These are phyloP conservation scores for Grapholita molesta DNA, from an alignment of 1,140 invertebrate species.

Conservation along the genomic window DNA sequence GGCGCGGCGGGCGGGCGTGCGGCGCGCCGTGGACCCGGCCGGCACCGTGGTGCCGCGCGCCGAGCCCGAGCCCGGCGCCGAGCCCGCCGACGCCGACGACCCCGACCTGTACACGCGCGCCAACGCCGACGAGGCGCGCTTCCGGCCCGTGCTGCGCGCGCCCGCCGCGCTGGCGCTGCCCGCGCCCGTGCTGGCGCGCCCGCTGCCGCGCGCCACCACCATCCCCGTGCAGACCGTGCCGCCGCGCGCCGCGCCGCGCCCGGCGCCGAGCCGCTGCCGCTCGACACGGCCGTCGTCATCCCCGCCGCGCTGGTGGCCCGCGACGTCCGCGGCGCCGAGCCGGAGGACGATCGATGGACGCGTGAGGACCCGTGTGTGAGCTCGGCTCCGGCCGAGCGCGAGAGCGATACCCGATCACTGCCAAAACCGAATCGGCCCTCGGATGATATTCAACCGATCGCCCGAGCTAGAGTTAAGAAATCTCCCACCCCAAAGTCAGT, in stretches of 20 bases:
- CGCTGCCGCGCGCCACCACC: slow-evolving; percentile 58
- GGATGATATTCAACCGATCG: slow-evolving; percentile 64
- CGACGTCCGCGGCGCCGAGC: slow-evolving; percentile 7
- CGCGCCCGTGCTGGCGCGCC: slow-evolving; percentile 33
- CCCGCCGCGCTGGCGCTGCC: slow-evolving; percentile 43
- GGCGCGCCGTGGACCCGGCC: slow-evolving; percentile 85
- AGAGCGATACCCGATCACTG: slow-evolving; percentile 43
- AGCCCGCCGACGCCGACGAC: slow-evolving; percentile 75
- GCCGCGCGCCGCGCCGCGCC: slow-evolving; percentile 22
- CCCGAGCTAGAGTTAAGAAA: slow-evolving; percentile 60
- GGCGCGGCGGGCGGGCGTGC: slow-evolving; percentile 65
- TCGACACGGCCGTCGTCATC: slow-evolving; percentile 56
- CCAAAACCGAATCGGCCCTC: slow-evolving; percentile 48
- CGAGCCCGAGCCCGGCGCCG: slow-evolving; percentile 63
- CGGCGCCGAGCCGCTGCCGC: slow-evolving; percentile 37
- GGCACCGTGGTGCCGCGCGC: slow-evolving; percentile 81
- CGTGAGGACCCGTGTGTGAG: slow-evolving; percentile 25
- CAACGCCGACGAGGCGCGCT: slow-evolving; percentile 82
- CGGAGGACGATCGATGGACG: background rate
- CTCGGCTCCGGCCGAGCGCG: slow-evolving; percentile 3
- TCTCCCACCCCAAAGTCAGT: slow-evolving; percentile 62
- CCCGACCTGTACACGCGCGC: slow-evolving; percentile 78
- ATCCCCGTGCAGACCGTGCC: slow-evolving; percentile 58
- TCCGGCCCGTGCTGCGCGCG: slow-evolving; percentile 79
- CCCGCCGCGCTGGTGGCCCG: slow-evolving; percentile 44